Evolutionary conservation across 2,888 invertebrate genomes (phyloP), one percentile per base, ranked within the genome.

Genomic region (Tetanocera ferruginea): DNA sequence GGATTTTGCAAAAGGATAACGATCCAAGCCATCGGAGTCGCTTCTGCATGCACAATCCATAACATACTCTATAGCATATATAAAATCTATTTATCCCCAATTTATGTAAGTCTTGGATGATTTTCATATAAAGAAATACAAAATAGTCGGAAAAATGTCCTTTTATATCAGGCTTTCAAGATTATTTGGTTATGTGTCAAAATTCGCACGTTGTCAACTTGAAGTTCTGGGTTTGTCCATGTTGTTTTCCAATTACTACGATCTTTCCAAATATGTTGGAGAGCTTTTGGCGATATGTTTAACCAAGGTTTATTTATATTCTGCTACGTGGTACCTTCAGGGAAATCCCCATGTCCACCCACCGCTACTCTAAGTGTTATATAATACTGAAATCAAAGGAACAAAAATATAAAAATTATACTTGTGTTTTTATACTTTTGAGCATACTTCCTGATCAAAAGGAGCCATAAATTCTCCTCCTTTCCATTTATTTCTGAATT

Each of bases 291-390:
- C 14, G 92, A 92, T 0, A 87, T 86, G 87, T 96, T 96, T 31
- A 79, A 89, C 95, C 96, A 97, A 0, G 96, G 96, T 86, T 96
- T 97, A 0, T 78, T 81, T 52, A 82, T 80, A 6, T 64, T 76
- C 5, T 57, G 25, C 43, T 81, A 51, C 5, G 78, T 55, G 8
- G 83, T 83, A 0, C 85, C 86, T 83, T 96, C 94, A 0, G 93
- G 91, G 86, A 96, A 96, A 85, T 93, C 93, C 43, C 93, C 91
- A 17, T 93, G 89, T 0, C 96, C 96, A 0, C 96, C 96, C 64
- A 94, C 95, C 49, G 95, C 94, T 6, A 97, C 90, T 0, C 96
- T 96, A 78, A 97, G 85, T 1, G 94, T 92, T 11, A 97, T 88
- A 88, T 94, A 94, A 91, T 95, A 96, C 94, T 95, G 88, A 60